Evolutionary conservation across 1,140 invertebrate genomes (phyloP), one percentile per base, ranked within the genome.

Genomic region (Drosophila eugracilis): DNA sequence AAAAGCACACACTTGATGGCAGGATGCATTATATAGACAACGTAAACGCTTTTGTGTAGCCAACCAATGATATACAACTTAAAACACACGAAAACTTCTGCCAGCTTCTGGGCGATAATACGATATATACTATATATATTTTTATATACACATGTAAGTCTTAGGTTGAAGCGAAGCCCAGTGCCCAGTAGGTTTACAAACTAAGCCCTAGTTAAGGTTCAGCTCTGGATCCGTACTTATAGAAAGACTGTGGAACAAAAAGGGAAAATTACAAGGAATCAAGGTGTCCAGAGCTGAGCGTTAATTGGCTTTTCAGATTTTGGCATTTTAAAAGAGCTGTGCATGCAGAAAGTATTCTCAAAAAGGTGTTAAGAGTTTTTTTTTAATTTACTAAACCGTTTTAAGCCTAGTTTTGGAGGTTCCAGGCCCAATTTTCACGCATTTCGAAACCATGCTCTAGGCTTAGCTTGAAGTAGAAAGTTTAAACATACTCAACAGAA

Each of bases 21-120:
- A 50, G 60, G 21, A 49, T 39, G 53, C 67, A 55, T 36, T 49
- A 47, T 57, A 44, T 57, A 63, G 52, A 73, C 42, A 59, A 54
- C 62, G 60, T 47, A 45, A 66, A 75, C 67, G 80, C 80, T 84
- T 84, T 59, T 83, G 78, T 83, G 74, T 83, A 74, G 74, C 74
- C 70, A 78, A 60, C 50, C 53, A 69, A 75, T 34, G 37, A 54
- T 39, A 58, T 34, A 55, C 21, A 62, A n/a, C 15, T 21, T 41
- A 19, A 58, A 19, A 60, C 22, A 60, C 19, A 32, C 37, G 17
- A 37, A 60, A 54, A 17, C 60, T 60, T 30, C 28, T 19, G 15
- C 45, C 26, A 30, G 45, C 60, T 55, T 5, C 54, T 50, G 39
- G 39, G 45, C 47, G 37, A 53, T 34, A 62, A 71, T 55, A 67